Percentiles rank a stretch among this genome's conserved stretches.
These are phyloP conservation scores for Peromyscus leucopus DNA, from an alignment of 2,113 vertebrate species.

Conservation along the genomic window DNA sequence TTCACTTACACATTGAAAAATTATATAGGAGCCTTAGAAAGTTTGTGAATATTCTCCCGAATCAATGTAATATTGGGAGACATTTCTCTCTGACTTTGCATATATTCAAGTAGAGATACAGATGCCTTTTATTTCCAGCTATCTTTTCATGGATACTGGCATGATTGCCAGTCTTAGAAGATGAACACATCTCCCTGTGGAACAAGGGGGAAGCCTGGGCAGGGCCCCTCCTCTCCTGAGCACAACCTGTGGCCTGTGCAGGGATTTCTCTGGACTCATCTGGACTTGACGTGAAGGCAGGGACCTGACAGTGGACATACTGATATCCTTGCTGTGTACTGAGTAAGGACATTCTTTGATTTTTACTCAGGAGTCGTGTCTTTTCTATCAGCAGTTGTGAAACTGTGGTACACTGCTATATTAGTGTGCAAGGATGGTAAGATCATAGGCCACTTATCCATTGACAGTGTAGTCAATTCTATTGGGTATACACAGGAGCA, in stretches of 20 bases:
- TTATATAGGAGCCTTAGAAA: not conserved
- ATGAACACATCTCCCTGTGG: not conserved
- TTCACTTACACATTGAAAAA: not conserved
- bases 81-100: not conserved
- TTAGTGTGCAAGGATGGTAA: not conserved
- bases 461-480: not conserved
- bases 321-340: not conserved
- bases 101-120: not conserved
- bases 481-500: not conserved
- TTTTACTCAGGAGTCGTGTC: not conserved
- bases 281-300: not conserved
- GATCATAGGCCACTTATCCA: not conserved
- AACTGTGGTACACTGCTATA: not conserved
- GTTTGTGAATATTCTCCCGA: not conserved
- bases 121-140: not conserved
- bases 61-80: not conserved
- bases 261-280: not conserved
- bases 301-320: not conserved
- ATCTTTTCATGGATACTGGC: not conserved
- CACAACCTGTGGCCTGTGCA: not conserved
- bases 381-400: not conserved
- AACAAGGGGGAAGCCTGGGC: not conserved
- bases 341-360: not conserved
- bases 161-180: constrained; percentile 7
- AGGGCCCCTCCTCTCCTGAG: not conserved